Base-by-base conservation (phyloP, 2,113 vertebrate species). In the Apodemus sylvaticus region DNA sequence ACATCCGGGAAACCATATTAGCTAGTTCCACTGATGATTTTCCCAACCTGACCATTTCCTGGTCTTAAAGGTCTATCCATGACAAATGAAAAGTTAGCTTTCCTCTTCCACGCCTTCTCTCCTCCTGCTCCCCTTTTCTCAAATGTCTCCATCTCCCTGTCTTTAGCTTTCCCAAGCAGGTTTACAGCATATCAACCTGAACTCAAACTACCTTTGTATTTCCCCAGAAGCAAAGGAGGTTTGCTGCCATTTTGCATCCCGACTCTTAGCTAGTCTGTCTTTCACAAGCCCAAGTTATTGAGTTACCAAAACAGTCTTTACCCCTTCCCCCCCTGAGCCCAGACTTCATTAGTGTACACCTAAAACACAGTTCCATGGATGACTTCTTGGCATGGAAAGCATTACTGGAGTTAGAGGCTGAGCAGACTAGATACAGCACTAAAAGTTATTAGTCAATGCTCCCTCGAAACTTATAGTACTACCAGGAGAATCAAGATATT, bases 121-220 rank as follows among this genome's bases (percentile, higher is more conserved):
- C 39, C 68, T 12, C 93, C 17, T 82, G 62, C 55, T 64, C 78
- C 90, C 39, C 39, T 90, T 95, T 93, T 85, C 76, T 89, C 51
- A 88, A 86, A 86, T 66, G 55, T 39, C 1, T 51, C 76, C 29
- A 97, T 68, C 89, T 70, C 51, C 26, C 48, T 82, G 53, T 42
- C 70, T 78, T 64, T 64, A 68, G 2, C 62, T 85, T 64, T 88
- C 71, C 78, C 48, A 90, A 85, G 24, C 55, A 88, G n/a, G 13
- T 26, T 11, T 64, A 66, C 2, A 1, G 24, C 36, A 90, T 5
- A 85, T 26, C 22, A 85, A 42, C 36, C 36, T 42, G 92, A 86
- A 90, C 26, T 9, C n/a, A 89, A 95, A 86, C 70, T 17, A 20
- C 48, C 70, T 97, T 62, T 86, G 36, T n/a, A 90, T 92, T 68